Conservation (phyloP, 2,888 invertebrate species). For the Hanleya hanleyi region DNA sequence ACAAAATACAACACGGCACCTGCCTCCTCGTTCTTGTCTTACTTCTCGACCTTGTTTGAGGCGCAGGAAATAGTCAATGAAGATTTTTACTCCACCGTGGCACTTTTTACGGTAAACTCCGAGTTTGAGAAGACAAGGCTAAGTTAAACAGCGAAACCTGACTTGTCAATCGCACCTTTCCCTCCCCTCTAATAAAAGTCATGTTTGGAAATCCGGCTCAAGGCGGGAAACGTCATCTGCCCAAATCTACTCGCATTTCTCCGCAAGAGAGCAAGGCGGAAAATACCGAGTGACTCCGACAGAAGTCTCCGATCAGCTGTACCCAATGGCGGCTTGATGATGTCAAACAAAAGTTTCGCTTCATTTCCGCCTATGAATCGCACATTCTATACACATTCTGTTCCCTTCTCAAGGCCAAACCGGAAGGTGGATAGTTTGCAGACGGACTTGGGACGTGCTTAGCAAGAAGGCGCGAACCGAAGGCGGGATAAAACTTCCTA, state of each 20-base stretch:
- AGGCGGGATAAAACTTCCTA: background rate
- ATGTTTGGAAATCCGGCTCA: background rate
- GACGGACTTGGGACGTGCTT: conserved; percentile 1
- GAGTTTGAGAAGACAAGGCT: background rate
- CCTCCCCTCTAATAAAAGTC: background rate
- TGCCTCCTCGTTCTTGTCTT: too few relatives aligned
- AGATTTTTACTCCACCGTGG: too few relatives aligned
- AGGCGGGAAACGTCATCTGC: background rate
- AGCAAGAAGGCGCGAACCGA: background rate
- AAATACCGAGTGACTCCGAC: conserved; percentile 3
- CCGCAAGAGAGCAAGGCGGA: background rate
- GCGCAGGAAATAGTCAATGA: too few relatives aligned
- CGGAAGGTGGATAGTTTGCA: conserved; percentile 6
- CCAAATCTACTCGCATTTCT: background rate
- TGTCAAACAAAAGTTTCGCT: background rate
- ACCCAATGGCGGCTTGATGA: background rate
- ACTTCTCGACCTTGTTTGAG: too few relatives aligned
- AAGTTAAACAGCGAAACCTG: background rate
- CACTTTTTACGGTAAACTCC: background rate
- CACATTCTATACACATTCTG: background rate
- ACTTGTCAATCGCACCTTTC: background rate
- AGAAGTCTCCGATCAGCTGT: background rate
- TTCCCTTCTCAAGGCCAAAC: background rate
- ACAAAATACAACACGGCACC: too few relatives aligned
- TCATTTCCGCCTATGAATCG: conserved; percentile 7